Percentiles rank a stretch among this genome's conserved stretches.
These are phyloP conservation scores for Scaptomyza hsui DNA, from an alignment of 1,140 invertebrate species.

Conservation along the genomic window DNA sequence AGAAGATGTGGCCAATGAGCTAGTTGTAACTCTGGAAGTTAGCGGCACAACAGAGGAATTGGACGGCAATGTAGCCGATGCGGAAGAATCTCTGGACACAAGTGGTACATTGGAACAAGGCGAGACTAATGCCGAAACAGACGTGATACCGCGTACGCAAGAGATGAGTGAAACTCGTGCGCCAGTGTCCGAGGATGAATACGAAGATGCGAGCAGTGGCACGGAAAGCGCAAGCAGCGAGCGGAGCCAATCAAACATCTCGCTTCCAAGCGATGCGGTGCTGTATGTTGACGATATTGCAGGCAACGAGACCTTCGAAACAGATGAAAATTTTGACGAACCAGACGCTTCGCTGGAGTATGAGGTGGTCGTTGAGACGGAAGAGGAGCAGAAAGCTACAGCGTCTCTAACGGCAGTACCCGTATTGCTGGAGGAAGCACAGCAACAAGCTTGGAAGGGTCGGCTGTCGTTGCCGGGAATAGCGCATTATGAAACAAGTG, in stretches of 20 bases:
- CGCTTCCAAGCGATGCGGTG: slow-evolving; percentile 32
- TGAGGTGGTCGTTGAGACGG: background rate
- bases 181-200: slow-evolving; percentile 32
- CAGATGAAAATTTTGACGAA: too few species aligned
- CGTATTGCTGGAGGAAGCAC: slow-evolving; percentile 24
- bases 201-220: slow-evolving; percentile 16
- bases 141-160: slow-evolving; percentile 5
- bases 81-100: slow-evolving; percentile 6
- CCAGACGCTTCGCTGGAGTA: background rate
- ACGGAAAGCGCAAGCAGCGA: background rate
- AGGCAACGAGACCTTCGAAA: background rate
- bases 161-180: slow-evolving; percentile 19
- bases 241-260: slow-evolving; percentile 17
- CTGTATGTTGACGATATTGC: slow-evolving; percentile 22
- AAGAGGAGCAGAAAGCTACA: background rate
- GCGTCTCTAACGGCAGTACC: slow-evolving; percentile 13
- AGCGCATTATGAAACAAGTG: slow-evolving; percentile 35
- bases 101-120: background rate
- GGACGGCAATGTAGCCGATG: slow-evolving; percentile 19
- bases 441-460: background rate
- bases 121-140: background rate
- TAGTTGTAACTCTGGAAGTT: slow-evolving; percentile 48
- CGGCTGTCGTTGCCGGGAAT: background rate
- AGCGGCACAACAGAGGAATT: slow-evolving; percentile 51
- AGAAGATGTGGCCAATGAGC: slow-evolving; percentile 36